Base-by-base conservation (phyloP, 2,797 vertebrate species). In the Melanotaenia nigrans region DNA sequence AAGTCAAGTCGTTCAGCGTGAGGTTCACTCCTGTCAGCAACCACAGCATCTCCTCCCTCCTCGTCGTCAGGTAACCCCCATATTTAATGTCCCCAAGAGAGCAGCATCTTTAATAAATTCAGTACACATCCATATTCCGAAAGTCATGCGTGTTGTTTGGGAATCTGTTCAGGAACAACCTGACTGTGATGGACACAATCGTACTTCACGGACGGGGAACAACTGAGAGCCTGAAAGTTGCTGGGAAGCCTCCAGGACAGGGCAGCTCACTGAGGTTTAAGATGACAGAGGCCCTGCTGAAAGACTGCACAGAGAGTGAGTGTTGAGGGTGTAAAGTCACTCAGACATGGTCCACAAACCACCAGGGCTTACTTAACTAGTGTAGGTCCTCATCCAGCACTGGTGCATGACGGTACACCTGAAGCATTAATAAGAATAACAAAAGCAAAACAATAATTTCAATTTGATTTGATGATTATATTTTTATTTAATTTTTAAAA, bases 251-350 rank as follows among this genome's bases (percentile, higher is more conserved):
- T 77, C 96, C 97, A 0, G 97, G 97, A 38, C 94, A 94, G 32
- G 95, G 96, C 78, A 97, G 95, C 87, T 98, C 96, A 6, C 94
- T 99, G 77, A 96, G 98, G 88, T 99, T 99, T 90, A 99, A 99
- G 94, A 96, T 99, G 93, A 99, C 97, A 0, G 98, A 99, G 90
- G 93, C 96, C 1, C 93, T 96, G 75, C 92, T 99, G 30, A 99
- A 96, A 93, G 97, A 99, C 82, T 99, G 98, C 91, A 95, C 96
- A 81, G 97, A 98, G 75, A 96, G 98, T 99, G 90, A 96, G 96
- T 96, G 40, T 18, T 42, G 14, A 42, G 16, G 18, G 18, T 45
- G 42, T 20, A 45, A 45, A 45, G 18, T 8, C 16, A 20, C 16
- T 8, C 16, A 18, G 42, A 45, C 42, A 0, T 20, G 42, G 18